These are phyloP conservation scores for Callimorpha dominula DNA, from an alignment of 2,888 invertebrate species.

Conservation along the genomic window DNA sequence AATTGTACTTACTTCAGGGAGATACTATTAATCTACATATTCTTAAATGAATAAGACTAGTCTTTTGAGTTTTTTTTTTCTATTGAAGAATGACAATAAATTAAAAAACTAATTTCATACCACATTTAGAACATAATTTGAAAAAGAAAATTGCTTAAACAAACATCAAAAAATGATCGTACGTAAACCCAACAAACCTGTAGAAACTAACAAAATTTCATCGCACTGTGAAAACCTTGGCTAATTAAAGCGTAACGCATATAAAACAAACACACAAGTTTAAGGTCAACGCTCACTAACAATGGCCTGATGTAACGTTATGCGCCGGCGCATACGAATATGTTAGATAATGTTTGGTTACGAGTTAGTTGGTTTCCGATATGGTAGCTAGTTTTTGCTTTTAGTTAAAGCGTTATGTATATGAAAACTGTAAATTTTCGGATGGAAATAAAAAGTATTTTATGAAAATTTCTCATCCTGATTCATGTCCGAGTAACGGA, in stretches of 20 bases:
- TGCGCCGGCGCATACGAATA: constrained; percentile 58
- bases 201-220: constrained; percentile 16
- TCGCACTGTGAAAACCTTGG: constrained; percentile 26
- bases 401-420: background rate
- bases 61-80: background rate
- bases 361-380: constrained; percentile 18
- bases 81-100: background rate
- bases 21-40: too few relatives aligned
- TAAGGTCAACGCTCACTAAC: constrained; percentile 77
- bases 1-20: too few relatives aligned
- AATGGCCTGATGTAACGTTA: constrained; percentile 74
- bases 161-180: constrained; percentile 15
- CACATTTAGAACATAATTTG: background rate
- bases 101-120: background rate
- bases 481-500: too few relatives aligned
- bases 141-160: too few relatives aligned
- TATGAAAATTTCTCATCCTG: background rate
- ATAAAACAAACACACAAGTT: constrained; percentile 56
- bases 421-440: background rate
- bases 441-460: background rate
- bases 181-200: constrained; percentile 10
- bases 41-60: too few relatives aligned
- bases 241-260: constrained; percentile 45
- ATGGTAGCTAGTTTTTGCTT: constrained; percentile 11
- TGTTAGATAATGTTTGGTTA: constrained; percentile 34